Evolutionary conservation across 30 jellyfish, hydroid and myxozoan genomes (phyloP), one percentile per base, ranked within the genome.

Genomic region (Phacellophora camtschatica): DNA sequence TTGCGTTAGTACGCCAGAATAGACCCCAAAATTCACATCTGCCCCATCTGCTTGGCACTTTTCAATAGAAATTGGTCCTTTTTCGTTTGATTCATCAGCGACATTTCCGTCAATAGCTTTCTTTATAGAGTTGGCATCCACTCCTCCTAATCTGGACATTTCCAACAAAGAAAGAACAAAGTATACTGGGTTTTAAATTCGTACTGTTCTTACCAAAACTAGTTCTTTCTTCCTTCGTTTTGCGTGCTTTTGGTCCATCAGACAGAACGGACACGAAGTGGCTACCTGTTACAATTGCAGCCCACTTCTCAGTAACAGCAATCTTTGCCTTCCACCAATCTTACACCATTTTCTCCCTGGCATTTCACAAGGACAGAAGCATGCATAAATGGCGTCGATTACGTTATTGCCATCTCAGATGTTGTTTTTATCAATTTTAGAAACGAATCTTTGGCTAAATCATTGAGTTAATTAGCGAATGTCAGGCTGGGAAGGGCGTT

Each of bases 1-100:
- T 66, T 66, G 76, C 28, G 84, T 71, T 41, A 83, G 65, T 13
- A 49, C 95, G 24, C 86, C 90, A 25, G 54, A 31, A 48, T 85
- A 85, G 45, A 72, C 78, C 62, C 90, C 85, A 31, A 85, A n/a
- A 36, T 73, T 74, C 29, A 85, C 96, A 74, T 61, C 74, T 9
- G 90, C 96, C n/a, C 90, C 90, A 51, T 58, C 85, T n/a, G n/a
- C n/a, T n/a, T n/a, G n/a, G n/a, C n/a, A n/a, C n/a, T n/a, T n/a
- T n/a, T n/a, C n/a, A n/a, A n/a, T n/a, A n/a, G n/a, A n/a, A n/a
- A n/a, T n/a, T n/a, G n/a, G n/a, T n/a, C n/a, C n/a, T n/a, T n/a
- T n/a, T n/a, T n/a, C n/a, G n/a, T n/a, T n/a, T n/a, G n/a, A n/a
- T n/a, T n/a, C n/a, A n/a, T n/a, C n/a, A n/a, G n/a, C n/a, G n/a